A percentile compares a stretch with the other conserved stretches of the same genome.
These are phyloP conservation scores for Chloebia gouldiae DNA, from an alignment of 2,113 vertebrate species.

Conservation along the genomic window DNA sequence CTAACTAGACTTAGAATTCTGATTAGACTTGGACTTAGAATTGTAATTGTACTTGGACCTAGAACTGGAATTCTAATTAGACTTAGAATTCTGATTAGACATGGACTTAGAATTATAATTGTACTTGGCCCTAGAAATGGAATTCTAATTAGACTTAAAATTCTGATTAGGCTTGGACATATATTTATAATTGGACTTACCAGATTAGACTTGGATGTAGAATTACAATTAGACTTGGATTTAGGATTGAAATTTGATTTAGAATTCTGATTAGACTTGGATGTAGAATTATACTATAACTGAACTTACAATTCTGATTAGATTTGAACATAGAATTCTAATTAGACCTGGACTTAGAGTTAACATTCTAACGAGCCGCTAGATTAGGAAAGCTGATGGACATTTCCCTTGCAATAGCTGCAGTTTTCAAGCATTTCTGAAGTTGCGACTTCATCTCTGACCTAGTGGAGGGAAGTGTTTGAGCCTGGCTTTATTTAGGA, in stretches of 20 bases:
- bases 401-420: neutral
- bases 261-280: neutral
- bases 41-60: neutral
- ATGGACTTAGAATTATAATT: neutral
- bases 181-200: neutral
- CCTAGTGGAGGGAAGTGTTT: neutral
- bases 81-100: neutral
- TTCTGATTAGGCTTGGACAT: neutral
- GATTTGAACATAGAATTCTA: neutral
- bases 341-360: neutral
- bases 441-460: neutral
- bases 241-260: neutral
- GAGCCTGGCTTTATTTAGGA: neutral
- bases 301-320: neutral
- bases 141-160: neutral
- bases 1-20: neutral
- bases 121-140: neutral
- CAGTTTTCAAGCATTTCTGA: neutral
- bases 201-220: neutral
- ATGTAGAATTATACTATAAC: neutral
- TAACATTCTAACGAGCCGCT: neutral
- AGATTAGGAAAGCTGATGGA: neutral
- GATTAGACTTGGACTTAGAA: neutral
- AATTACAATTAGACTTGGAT: neutral
- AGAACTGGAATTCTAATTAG: neutral